phyloP scores from a whole-genome alignment of 2,888 invertebrate genomes.

The Dermolepida albohirtum region DNA sequence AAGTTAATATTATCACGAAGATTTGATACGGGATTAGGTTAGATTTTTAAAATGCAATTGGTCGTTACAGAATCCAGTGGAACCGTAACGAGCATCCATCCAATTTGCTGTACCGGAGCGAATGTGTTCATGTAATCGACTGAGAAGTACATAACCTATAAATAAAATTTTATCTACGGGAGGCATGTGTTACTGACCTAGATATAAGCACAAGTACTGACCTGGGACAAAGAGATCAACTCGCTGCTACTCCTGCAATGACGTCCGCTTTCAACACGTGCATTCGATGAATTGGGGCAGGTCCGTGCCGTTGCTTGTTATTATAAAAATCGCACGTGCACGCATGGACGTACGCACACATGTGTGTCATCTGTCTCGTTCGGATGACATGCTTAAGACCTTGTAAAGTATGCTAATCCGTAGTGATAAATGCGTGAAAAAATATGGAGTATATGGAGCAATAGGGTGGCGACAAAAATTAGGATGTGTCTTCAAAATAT shows the following conservation, averaged over 20 bases:
- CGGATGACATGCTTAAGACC: conserved; percentile 1
- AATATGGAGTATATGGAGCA: no score
- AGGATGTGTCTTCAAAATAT: no score
- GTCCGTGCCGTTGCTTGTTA: conserved; percentile 21
- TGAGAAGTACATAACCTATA: conserved; percentile 39
- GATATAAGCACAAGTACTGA: conserved; percentile 28
- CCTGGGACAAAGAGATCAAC: conserved; percentile 28
- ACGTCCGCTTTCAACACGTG: conserved; percentile 21
- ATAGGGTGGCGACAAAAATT: no score
- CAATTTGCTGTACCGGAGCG: neutral
- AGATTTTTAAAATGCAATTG: no score
- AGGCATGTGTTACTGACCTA: conserved; percentile 41
- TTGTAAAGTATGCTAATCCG: neutral
- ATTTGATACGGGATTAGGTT: no score
- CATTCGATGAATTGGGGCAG: conserved; percentile 35
- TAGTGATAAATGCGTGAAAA: no score
- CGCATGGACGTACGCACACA: conserved; percentile 1
- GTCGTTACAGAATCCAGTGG: no score
- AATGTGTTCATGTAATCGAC: neutral
- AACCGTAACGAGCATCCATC: no score
- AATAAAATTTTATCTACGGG: conserved; percentile 41
- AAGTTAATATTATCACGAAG: no score
- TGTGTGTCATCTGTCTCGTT: conserved; percentile 11
- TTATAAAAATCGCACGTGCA: conserved; percentile 11
- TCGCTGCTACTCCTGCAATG: neutral